Evolutionary conservation across 2,797 vertebrate genomes (phyloP).

Genomic region (Astyanax mexicanus): DNA sequence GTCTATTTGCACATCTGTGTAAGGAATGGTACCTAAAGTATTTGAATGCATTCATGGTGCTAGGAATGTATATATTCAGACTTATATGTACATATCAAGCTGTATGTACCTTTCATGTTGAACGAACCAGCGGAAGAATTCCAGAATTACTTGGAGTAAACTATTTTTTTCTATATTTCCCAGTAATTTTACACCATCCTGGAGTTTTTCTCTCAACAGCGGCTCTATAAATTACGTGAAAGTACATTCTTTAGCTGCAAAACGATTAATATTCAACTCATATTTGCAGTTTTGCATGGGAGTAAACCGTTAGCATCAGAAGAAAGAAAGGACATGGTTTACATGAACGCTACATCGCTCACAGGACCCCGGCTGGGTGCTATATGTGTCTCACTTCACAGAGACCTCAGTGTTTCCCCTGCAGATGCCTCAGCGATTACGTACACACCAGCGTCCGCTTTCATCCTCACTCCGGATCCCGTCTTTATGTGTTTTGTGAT

Average conservation of each 20-base stretch:
- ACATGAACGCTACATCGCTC: conserved; percentile 17
- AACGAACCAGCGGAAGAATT: no score
- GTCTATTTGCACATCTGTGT: no score
- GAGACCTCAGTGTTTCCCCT: conserved; percentile 15
- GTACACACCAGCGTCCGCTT: conserved; percentile 32
- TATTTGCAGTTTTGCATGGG: not conserved
- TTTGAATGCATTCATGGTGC: no score
- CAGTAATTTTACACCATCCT: not conserved
- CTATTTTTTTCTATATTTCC: not conserved
- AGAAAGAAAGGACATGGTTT: conserved; percentile 27
- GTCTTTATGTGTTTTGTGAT: not conserved
- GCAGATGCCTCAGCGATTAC: conserved; percentile 32
- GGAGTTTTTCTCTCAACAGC: no score
- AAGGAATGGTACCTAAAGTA: no score
- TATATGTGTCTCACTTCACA: conserved; percentile 16
- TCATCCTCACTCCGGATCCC: not conserved
- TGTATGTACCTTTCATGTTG: no score
- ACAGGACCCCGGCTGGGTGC: conserved; percentile 25
- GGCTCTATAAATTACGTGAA: not conserved
- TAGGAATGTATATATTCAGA: no score
- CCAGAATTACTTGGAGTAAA: not conserved
- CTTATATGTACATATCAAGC: no score
- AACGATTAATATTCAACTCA: not conserved
- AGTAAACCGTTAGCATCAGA: conserved; percentile 11
- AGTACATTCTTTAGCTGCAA: not conserved